Evolutionary conservation across 2,797 vertebrate genomes (phyloP).

Genomic region (Lemur catta): DNA sequence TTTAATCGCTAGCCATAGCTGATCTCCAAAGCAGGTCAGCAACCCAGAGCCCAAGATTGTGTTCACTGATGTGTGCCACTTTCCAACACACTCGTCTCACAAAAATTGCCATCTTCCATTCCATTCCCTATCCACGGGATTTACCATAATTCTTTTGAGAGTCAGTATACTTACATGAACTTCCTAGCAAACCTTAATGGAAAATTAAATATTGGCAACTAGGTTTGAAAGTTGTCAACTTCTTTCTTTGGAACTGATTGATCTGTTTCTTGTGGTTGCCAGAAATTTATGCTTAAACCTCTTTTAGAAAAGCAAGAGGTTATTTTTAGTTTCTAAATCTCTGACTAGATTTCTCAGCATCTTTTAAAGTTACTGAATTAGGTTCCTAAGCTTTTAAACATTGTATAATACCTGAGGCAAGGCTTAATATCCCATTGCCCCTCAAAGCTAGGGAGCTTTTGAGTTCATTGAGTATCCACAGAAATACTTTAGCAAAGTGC

Average conservation of each 20-base stretch:
- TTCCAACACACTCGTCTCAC: neutral
- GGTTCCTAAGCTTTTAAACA: constrained; percentile 49
- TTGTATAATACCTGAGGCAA: constrained; percentile 51
- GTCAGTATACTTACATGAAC: neutral
- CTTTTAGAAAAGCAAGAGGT: constrained; percentile 31
- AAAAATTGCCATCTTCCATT: neutral
- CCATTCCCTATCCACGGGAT: neutral
- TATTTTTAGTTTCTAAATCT: constrained; percentile 61
- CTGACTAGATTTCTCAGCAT: constrained; percentile 54
- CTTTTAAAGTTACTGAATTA: constrained; percentile 55
- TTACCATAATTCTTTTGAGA: constrained; percentile 20
- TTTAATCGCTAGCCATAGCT: neutral
- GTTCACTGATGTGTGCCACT: neutral
- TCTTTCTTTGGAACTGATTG: neutral
- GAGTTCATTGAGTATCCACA: constrained; percentile 44
- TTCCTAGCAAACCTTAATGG: constrained; percentile 2
- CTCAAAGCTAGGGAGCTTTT: constrained; percentile 34
- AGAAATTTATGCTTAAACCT: constrained; percentile 26
- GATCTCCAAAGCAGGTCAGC: neutral
- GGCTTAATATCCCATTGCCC: constrained; percentile 17
- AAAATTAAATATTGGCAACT: constrained; percentile 49
- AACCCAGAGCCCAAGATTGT: neutral
- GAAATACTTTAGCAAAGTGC: constrained; percentile 28
- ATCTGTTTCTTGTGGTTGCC: constrained; percentile 51
- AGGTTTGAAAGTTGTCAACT: neutral